Evolutionary conservation across 2,113 vertebrate species (phyloP).

Genomic region (Serilophus lunatus): DNA sequence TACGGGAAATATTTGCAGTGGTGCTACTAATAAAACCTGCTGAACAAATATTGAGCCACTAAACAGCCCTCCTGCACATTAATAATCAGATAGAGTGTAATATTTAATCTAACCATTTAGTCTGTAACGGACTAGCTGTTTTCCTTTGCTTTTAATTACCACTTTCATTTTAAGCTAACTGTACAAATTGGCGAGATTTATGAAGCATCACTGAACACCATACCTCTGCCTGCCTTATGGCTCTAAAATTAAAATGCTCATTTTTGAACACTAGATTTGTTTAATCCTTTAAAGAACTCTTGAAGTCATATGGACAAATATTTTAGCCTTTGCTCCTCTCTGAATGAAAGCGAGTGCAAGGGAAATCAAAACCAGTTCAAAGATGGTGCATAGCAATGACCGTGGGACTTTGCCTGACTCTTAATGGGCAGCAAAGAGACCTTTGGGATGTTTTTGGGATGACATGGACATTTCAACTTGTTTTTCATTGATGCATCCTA

Average conservation of each 20-base stretch:
- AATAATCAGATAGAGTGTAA: conserved; percentile 12
- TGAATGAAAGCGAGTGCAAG: background rate
- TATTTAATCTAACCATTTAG: conserved; percentile 22
- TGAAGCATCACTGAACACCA: background rate
- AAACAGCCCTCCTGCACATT: background rate
- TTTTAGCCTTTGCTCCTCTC: background rate
- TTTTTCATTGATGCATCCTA: background rate
- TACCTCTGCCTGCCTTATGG: background rate
- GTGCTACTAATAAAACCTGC: conserved; percentile 22
- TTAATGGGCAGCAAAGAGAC: background rate
- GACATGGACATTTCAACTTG: background rate
- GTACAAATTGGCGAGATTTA: conserved; percentile 35
- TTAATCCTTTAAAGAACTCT: background rate
- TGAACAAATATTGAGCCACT: background rate
- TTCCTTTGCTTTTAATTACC: conserved; percentile 40
- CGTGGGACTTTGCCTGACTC: background rate
- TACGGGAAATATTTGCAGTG: background rate
- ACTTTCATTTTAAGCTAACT: conserved; percentile 27
- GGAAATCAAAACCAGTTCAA: background rate
- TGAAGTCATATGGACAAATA: background rate
- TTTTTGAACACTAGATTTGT: background rate
- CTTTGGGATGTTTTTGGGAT: background rate
- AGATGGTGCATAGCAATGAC: background rate
- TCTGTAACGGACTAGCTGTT: background rate
- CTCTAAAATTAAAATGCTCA: background rate